A percentile compares a stretch with the other conserved stretches of the same genome.
phyloP scores from a whole-genome alignment of 2,888 invertebrate species.

The Agrochola lychnidis region DNA sequence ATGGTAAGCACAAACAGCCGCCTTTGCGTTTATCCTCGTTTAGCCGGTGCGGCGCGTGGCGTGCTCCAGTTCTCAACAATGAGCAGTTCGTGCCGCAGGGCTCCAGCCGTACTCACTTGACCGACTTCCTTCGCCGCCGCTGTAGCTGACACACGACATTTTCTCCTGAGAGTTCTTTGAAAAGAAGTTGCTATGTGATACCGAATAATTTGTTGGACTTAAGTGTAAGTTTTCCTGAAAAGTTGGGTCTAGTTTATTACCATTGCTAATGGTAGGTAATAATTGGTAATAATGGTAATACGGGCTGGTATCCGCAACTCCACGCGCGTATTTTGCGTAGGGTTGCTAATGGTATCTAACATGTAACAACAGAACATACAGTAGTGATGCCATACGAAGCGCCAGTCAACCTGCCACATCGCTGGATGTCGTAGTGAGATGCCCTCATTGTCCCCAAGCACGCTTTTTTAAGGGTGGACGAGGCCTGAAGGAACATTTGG shows the following conservation, averaged over 20 bases:
- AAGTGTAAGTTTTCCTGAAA: background rate
- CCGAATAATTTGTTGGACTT: background rate
- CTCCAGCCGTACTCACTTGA: constrained; percentile 57
- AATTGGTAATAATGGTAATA: no score
- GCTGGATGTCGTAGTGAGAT: no score
- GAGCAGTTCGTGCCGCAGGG: constrained; percentile 60
- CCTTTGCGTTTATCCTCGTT: constrained; percentile 37
- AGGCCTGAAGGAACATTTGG: no score
- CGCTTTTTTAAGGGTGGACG: no score
- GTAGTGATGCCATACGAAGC: no score
- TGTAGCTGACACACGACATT: constrained; percentile 34
- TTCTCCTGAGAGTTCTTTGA: constrained; percentile 35
- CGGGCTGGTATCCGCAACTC: no score
- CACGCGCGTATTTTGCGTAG: no score
- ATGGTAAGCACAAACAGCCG: constrained; percentile 3
- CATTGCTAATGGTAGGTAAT: background rate
- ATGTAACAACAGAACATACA: no score
- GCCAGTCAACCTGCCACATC: no score
- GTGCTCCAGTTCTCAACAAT: constrained; percentile 58
- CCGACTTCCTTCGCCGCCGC: constrained; percentile 50
- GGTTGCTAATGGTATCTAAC: no score
- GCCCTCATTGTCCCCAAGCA: no score
- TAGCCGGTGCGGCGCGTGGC: constrained; percentile 18
- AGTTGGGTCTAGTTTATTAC: background rate
- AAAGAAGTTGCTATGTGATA: constrained; percentile 26